Evolutionary conservation across 2,888 invertebrate genomes (phyloP).

Genomic region (Mythimna impura): DNA sequence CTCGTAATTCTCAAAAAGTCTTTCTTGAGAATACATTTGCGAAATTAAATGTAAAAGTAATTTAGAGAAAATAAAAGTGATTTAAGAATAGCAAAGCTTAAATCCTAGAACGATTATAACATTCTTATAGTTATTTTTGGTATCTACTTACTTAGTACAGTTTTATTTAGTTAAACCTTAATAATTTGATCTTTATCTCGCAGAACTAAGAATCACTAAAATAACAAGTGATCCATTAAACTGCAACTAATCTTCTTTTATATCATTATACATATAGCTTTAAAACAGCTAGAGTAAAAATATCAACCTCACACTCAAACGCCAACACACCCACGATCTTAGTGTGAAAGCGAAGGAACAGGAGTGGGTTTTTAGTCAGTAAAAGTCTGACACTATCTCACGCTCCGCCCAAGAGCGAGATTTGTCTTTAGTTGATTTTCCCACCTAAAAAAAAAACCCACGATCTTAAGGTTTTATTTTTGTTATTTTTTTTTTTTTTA

Average conservation of each 20-base stretch:
- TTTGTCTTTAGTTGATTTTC: too few relatives aligned
- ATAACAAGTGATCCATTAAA: too few relatives aligned
- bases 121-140: neutral
- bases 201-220: neutral
- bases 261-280: neutral
- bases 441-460: too few relatives aligned
- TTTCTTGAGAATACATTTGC: neutral
- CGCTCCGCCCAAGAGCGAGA: too few relatives aligned
- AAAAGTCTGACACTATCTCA: too few relatives aligned
- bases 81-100: neutral
- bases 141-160: neutral
- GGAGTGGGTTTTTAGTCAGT: too few relatives aligned
- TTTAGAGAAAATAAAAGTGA: slow-evolving; percentile 8
- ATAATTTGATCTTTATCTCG: neutral
- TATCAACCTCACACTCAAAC: too few relatives aligned
- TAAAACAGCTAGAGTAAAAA: neutral
- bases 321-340: too few relatives aligned
- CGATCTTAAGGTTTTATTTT: too few relatives aligned
- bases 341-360: too few relatives aligned
- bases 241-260: too few relatives aligned
- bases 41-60: slow-evolving; percentile 25
- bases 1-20: slow-evolving; percentile 17
- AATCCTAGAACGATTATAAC: neutral
- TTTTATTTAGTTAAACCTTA: neutral
- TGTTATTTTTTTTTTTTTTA: too few relatives aligned